phyloP scores from a whole-genome alignment of 2,113 vertebrate species.

The Manacus vitellinus region DNA sequence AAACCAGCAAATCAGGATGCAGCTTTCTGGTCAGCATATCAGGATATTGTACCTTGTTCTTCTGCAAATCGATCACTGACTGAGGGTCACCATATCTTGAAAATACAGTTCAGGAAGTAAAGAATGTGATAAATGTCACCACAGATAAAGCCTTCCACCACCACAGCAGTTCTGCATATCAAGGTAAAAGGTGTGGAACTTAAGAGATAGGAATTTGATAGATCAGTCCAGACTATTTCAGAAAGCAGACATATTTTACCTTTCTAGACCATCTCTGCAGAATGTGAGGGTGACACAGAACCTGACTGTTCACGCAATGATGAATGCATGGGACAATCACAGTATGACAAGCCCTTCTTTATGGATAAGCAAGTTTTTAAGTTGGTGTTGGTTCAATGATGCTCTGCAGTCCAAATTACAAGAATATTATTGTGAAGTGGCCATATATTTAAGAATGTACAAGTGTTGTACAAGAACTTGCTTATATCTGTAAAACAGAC shows the following conservation, averaged over 20 bases:
- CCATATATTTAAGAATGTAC: not conserved
- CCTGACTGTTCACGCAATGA: not conserved
- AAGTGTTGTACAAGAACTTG: not conserved
- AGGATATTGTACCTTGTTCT: not conserved
- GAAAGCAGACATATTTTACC: not conserved
- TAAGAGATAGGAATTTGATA: fast-evolving
- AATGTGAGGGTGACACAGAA: not conserved
- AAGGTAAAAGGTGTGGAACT: not conserved
- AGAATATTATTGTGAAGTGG: not conserved
- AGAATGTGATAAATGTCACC: not conserved
- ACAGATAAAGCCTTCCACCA: not conserved
- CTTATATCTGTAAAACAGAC: not conserved
- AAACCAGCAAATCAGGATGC: not conserved
- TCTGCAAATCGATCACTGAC: not conserved
- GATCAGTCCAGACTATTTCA: not conserved
- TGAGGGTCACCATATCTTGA: not conserved
- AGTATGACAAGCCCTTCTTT: not conserved
- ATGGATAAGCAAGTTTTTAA: not conserved
- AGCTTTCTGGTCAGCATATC: not conserved
- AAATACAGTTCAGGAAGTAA: not conserved
- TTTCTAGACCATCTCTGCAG: not conserved
- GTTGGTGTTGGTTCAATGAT: not conserved
- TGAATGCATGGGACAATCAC: not conserved
- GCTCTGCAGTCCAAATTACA: not conserved
- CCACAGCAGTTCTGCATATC: not conserved